Percentiles rank a stretch among this genome's conserved stretches.
phyloP scores from a whole-genome alignment of 1,140 invertebrate genomes.

The Cydia pomonella region DNA sequence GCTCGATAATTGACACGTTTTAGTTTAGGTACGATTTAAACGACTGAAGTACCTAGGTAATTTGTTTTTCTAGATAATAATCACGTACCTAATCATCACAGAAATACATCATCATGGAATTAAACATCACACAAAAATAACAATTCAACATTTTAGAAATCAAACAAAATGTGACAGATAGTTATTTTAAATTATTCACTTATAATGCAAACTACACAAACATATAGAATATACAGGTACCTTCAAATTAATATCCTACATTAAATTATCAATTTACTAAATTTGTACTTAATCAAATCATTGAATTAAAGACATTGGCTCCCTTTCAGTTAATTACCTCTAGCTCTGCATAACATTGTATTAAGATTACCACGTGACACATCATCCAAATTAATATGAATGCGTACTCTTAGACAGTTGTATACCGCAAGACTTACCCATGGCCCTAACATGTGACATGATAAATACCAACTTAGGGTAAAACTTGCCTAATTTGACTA shows the following conservation, averaged over 20 bases:
- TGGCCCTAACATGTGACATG: constrained; percentile 15
- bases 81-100: too few species aligned
- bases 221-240: too few species aligned
- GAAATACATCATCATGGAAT: too few species aligned
- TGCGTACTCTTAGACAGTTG: constrained; percentile 19
- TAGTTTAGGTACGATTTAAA: too few species aligned
- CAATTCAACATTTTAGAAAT: too few species aligned
- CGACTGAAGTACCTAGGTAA: too few species aligned
- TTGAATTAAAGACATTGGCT: not conserved
- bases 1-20: too few species aligned
- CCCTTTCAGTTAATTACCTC: not conserved
- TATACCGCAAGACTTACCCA: constrained; percentile 8
- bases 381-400: constrained; percentile 31
- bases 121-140: too few species aligned
- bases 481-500: constrained; percentile 30
- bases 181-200: too few species aligned
- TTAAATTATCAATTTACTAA: not conserved
- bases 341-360: not conserved
- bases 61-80: too few species aligned
- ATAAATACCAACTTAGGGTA: constrained; percentile 27
- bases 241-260: not conserved
- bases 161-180: too few species aligned
- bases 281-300: not conserved
- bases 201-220: too few species aligned
- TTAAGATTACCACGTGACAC: not conserved